Evolutionary conservation across 2,888 invertebrate genomes (phyloP), one percentile per base, ranked within the genome.

Genomic region (Nephrotoma guestfalica): DNA sequence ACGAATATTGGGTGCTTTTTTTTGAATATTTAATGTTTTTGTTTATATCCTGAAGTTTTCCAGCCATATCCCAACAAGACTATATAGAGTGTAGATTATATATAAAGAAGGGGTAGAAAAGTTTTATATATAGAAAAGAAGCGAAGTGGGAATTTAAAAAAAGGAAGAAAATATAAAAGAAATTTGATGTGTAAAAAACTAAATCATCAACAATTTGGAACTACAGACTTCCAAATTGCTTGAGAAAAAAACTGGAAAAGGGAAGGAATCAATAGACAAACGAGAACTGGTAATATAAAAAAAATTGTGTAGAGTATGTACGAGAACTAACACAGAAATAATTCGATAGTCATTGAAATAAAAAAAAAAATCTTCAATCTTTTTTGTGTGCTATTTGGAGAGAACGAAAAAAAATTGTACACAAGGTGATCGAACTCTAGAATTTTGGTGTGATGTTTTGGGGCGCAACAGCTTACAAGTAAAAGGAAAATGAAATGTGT

Each of bases 401-500:
- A 83, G 86, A 57, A 87, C 51, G 71, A 71, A 71, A 71, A 71
- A 71, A 71, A 71, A 47, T 83, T 86, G 47, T 86, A 87, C 71
- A 87, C 71, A 86, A 87, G 87, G 87, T 87, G 87, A 87, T 87
- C 87, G 87, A 87, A 87, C 87, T 87, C 87, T 86, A 57, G 45
- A 51, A 86, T 86, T 86, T 83, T 83, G 86, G 45, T 71, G n/a
- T 71, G 71, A 71, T 30, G 30, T 13, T 30, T 30, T 86, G 42
- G 40, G 47, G 11, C 15, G 41, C n/a, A 30, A 30, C 30, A 85
- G 86, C 47, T 85, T 45, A 85, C 86, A 41, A 47, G 85, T 57
- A 15, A 57, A 57, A 51, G 47, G n/a, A 51, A 51, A 51, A 51
- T n/a, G 5, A 57, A n/a, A 18, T 57, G 30, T 30, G 3, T 2